Base-by-base conservation (phyloP, 1,140 invertebrate species). In the Drosophila sp. region DNA sequence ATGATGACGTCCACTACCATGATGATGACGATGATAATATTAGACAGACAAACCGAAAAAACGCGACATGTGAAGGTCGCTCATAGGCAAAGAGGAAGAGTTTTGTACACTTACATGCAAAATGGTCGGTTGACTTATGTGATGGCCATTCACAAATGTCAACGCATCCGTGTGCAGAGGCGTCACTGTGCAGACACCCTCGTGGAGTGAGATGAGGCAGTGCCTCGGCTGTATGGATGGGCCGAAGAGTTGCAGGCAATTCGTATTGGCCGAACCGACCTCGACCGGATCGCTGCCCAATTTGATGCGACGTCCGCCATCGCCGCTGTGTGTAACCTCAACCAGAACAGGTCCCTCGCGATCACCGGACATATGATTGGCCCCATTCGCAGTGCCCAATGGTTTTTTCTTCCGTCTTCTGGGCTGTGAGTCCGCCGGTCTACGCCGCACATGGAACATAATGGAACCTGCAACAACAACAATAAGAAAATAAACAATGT, bases 121-220 rank as follows among this genome's bases (percentile, higher is more conserved):
- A 75, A 98, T 96, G 3, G 98, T 98, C 1, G 98, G 98, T 91
- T 99, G 97, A 87, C 96, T 95, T 83, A 98, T 97, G 72, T 97
- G 94, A 86, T 98, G 96, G 47, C 97, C 97, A 92, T 99, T 98
- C 60, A 99, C 97, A 89, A 97, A 98, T 5, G 97, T 98, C 84
- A 98, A 96, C 2, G 98, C 97, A 90, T 98, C 97, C 23, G 97
- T 94, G 85, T 96, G 97, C 84, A 97, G 95, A 29, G 98, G 98
- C n/a, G 98, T 99, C 1, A 98, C 95, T 0, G 97, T 98, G 54
- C 98, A 97, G 44, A 98, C 97, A 32, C 97, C 97, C 70, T 98
- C 97, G 11, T 96, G 97, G 81, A 97, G 94, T 50, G 98, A 97
- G 62, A 99, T 96, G 60, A 99, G 97, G 93, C 98, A 99, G 92